Evolutionary conservation across 2,797 vertebrate species (phyloP), one percentile per base, ranked within the genome.

Genomic region (Sciaenops ocellatus): DNA sequence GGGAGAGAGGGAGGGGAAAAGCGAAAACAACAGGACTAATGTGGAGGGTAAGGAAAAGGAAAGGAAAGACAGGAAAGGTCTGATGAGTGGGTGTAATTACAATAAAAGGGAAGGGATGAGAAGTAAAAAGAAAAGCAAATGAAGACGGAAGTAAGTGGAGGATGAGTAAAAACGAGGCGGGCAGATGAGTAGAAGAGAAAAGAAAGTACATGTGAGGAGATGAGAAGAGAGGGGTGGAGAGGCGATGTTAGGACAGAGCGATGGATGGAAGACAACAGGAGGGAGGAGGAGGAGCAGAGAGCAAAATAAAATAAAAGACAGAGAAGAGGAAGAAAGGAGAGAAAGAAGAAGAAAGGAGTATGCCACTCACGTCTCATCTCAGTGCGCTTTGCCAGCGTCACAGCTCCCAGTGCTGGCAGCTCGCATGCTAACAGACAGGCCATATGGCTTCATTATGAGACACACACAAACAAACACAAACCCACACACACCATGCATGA

Each of bases 361-460:
- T 93, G 92, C 93, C 88, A 83, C 89, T 94, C 92, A 93, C 85
- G 89, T 95, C 79, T 89, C 85, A 73, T 85, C 81, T 51, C 73
- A 8, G 74, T 30, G 60, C 82, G 85, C 84, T 82, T 30, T 89
- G 93, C 89, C 93, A 94, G 86, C 84, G 56, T 92, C 90, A 87
- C 88, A 88, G 86, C 89, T 86, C 85, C 66, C 70, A 80, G 90
- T 73, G 77, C 87, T 94, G 94, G 91, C 93, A 92, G 90, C 90
- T 73, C 62, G 62, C 89, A 88, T 73, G 69, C 89, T 87, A 89
- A 90, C 93, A 94, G 91, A 94, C 88, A 90, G 76, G 84, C 93
- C 93, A 94, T 94, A 95, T 94, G 93, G 91, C 94, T 95, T 94
- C 91, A 94, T 94, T 94, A 94, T 89, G 79, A 91, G 78, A 76